These are phyloP conservation scores for Alethe diademata DNA, from an alignment of 2,113 vertebrate genomes.

Conservation along the genomic window DNA sequence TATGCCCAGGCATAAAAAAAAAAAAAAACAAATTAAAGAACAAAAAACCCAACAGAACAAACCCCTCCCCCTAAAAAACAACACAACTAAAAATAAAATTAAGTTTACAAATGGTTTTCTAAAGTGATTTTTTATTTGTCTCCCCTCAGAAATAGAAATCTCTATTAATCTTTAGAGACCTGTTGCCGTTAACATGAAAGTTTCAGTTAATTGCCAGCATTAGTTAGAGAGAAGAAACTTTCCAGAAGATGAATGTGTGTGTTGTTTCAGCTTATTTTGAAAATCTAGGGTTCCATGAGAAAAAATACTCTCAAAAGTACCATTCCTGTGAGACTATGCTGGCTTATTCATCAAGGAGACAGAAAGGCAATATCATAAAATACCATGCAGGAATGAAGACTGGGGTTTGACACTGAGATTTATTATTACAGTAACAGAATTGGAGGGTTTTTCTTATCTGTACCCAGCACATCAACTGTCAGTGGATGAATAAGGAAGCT, in stretches of 20 bases:
- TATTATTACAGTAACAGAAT: not conserved
- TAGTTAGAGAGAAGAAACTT: not conserved
- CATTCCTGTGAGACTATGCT: not conserved
- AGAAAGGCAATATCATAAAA: slow-evolving; percentile 9
- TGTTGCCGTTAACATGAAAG: not conserved
- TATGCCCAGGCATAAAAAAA: not conserved
- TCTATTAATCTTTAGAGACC: not conserved
- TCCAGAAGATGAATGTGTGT: not conserved
- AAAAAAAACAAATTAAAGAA: not conserved
- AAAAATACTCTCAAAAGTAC: not conserved
- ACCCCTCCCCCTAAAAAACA: not conserved
- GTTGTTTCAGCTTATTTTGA: not conserved
- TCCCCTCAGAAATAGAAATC: not conserved
- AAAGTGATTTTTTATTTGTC: not conserved
- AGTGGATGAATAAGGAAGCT: not conserved
- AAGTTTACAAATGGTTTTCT: not conserved
- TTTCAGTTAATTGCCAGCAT: not conserved
- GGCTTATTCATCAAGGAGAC: slow-evolving; percentile 16
- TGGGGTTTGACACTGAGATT: not conserved
- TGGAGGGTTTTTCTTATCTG: not conserved
- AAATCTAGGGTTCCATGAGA: not conserved
- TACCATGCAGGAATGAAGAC: not conserved
- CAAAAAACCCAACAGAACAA: not conserved
- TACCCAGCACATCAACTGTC: not conserved
- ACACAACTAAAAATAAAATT: not conserved